These are phyloP conservation scores for Synergus itoensis DNA, from an alignment of 2,888 invertebrate species.

Conservation along the genomic window DNA sequence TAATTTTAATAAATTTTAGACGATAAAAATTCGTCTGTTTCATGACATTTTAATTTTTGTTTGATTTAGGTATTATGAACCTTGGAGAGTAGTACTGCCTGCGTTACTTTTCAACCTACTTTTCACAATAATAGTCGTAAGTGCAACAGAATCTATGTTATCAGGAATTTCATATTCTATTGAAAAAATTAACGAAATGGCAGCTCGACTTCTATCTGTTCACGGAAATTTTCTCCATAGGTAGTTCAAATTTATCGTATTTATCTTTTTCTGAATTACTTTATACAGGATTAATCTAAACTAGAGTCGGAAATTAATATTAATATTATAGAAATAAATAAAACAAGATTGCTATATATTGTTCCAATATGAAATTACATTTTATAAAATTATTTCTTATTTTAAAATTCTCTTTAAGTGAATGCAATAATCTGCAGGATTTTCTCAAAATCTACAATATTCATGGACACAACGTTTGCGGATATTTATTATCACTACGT, in stretches of 20 bases:
- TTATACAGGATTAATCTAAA: not conserved
- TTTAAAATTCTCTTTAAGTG: conserved; percentile 50
- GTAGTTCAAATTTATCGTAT: not conserved
- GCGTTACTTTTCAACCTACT: conserved; percentile 62
- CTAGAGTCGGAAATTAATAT: not conserved
- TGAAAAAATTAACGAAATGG: not conserved
- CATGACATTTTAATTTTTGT: too few species aligned
- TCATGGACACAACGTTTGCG: conserved; percentile 52
- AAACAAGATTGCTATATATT: too few species aligned
- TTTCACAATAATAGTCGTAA: conserved; percentile 9
- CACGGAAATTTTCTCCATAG: not conserved
- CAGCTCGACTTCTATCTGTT: not conserved
- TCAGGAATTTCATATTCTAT: not conserved
- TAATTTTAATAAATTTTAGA: too few species aligned
- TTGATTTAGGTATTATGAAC: conserved; percentile 57
- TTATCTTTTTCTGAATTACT: not conserved
- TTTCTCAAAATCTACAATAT: conserved; percentile 53
- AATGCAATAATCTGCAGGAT: conserved; percentile 57
- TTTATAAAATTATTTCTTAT: conserved; percentile 16
- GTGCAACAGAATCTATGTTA: not conserved
- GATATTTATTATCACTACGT: conserved; percentile 49
- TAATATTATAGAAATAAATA: too few species aligned
- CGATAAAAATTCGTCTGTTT: too few species aligned
- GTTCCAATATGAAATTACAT: not conserved
- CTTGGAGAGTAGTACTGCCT: conserved; percentile 68